Evolutionary conservation across 2,797 vertebrate genomes (phyloP).

Genomic region (Eulemur rubriventer): DNA sequence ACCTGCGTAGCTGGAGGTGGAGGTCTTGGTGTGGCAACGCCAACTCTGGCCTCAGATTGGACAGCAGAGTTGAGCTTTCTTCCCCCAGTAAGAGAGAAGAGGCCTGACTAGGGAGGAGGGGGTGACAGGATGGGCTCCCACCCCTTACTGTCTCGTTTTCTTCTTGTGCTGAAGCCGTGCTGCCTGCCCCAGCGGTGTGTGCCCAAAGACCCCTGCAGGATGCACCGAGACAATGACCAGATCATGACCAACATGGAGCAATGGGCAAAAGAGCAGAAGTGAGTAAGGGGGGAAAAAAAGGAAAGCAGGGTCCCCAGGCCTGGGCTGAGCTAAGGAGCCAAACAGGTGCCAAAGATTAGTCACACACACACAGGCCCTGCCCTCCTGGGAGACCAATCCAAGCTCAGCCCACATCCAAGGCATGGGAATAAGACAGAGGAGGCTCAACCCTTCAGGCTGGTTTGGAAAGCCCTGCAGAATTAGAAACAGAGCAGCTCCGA

Average conservation of each 20-base stretch:
- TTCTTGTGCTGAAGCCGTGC: constrained; percentile 23
- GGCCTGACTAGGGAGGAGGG: background rate
- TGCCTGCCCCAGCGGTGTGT: constrained; percentile 41
- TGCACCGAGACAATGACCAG: constrained; percentile 83
- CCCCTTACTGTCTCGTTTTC: background rate
- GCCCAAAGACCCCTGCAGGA: constrained; percentile 72
- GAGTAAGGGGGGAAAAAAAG: constrained; percentile 55
- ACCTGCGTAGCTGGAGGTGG: background rate
- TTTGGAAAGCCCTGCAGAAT: background rate
- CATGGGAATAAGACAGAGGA: background rate
- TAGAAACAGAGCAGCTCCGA: background rate
- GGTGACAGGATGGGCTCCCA: fast-evolving
- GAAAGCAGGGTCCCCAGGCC: background rate
- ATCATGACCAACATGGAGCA: constrained; percentile 86
- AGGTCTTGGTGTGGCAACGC: background rate
- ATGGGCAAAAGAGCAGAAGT: constrained; percentile 86
- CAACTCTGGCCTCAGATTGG: background rate
- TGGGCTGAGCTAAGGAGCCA: background rate
- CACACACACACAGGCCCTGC: background rate
- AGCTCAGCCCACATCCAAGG: background rate
- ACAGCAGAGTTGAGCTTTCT: background rate
- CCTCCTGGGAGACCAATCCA: background rate
- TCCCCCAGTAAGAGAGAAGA: background rate
- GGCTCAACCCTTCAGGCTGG: background rate
- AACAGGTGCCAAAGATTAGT: background rate